These are phyloP conservation scores for Dasyurus viverrinus DNA, from an alignment of 2,113 vertebrate species.

Conservation along the genomic window DNA sequence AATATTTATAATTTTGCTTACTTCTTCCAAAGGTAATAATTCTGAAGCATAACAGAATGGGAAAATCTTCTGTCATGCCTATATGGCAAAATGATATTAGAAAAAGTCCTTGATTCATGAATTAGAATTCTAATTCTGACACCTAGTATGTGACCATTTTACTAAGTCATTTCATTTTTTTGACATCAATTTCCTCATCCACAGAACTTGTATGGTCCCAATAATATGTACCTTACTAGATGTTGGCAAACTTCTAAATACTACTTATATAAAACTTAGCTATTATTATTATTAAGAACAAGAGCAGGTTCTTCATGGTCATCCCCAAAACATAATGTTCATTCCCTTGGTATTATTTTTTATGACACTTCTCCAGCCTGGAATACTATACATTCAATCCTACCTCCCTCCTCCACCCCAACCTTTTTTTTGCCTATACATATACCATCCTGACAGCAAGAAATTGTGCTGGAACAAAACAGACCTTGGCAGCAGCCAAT, in stretches of 20 bases:
- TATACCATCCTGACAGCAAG: not conserved
- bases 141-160: not conserved
- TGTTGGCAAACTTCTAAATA: not conserved
- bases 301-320: not conserved
- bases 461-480: not conserved
- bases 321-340: not conserved
- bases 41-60: not conserved
- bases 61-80: not conserved
- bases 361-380: not conserved
- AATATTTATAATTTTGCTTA: not conserved
- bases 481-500: not conserved
- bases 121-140: not conserved
- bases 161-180: not conserved
- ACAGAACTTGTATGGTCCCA: not conserved
- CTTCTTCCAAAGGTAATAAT: not conserved
- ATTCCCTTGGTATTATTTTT: not conserved
- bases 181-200: not conserved
- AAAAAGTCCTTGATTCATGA: not conserved
- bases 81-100: not conserved
- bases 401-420: no score
- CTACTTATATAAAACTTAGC: not conserved
- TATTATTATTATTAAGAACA: not conserved
- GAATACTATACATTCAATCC: not conserved
- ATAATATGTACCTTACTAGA: not conserved
- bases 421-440: not conserved